Conservation (phyloP, 92 coral and sea anemone species). For the Palythoa heliodiscus region DNA sequence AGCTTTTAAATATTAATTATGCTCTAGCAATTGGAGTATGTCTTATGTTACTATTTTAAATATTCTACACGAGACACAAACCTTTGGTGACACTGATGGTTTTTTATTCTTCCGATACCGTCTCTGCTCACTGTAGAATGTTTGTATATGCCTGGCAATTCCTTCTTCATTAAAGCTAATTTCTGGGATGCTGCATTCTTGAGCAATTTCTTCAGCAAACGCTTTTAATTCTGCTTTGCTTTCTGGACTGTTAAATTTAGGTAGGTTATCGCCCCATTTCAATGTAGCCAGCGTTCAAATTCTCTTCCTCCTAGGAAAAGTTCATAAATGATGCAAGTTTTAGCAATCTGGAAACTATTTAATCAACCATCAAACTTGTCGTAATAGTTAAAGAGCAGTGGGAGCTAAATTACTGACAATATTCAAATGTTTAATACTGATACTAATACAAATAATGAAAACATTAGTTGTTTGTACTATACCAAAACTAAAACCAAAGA, state of each 20-base stretch:
- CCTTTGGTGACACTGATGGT: conserved; percentile 22
- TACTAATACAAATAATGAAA: conserved; percentile 22
- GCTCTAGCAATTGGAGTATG: conserved; percentile 2
- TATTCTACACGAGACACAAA: conserved; percentile 28
- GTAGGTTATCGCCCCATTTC: conserved; percentile 45
- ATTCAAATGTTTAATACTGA: conserved; percentile 25
- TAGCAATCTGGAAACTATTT: background rate
- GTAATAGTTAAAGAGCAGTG: conserved; percentile 8
- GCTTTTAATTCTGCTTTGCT: conserved; percentile 27
- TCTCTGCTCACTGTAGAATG: conserved; percentile 52
- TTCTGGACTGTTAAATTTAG: conserved; percentile 59
- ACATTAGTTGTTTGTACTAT: conserved; percentile 37
- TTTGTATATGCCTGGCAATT: conserved; percentile 51
- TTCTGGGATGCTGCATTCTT: conserved; percentile 51
- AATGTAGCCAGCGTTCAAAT: conserved; percentile 47
- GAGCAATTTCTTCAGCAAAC: conserved; percentile 52
- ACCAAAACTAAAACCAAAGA: conserved; percentile 15
- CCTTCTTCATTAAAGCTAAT: conserved; percentile 53
- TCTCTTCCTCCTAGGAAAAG: conserved; percentile 48
- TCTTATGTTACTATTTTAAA: background rate
- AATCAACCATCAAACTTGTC: background rate
- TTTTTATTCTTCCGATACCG: conserved; percentile 47
- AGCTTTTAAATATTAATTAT: conserved; percentile 12
- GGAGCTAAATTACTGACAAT: conserved; percentile 11
- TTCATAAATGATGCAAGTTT: conserved; percentile 30